A percentile compares a stretch with the other conserved stretches of the same genome.
Evolutionary conservation across 2,888 invertebrate species (phyloP).

Genomic region (Pogonocherus hispidulus): DNA sequence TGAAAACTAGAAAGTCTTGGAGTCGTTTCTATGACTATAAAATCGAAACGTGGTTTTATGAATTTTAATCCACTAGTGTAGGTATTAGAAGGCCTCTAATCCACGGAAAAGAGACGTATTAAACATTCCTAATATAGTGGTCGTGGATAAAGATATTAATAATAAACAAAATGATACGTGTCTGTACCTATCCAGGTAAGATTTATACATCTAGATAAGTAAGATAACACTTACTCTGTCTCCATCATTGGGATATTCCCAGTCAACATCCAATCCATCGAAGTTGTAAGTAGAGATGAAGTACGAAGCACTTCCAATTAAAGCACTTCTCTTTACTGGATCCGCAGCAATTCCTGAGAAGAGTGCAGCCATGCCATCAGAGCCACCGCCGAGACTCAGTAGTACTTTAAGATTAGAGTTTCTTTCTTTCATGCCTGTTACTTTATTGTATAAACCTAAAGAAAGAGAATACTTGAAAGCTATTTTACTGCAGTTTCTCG

Average conservation of each 20-base stretch:
- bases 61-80: too few species aligned
- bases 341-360: slow-evolving; percentile 38
- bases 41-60: too few species aligned
- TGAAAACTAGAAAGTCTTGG: too few species aligned
- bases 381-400: slow-evolving; percentile 74
- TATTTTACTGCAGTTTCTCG: background rate
- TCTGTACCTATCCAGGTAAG: too few species aligned
- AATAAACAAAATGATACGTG: too few species aligned
- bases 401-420: slow-evolving; percentile 72
- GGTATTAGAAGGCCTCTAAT: too few species aligned
- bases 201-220: too few species aligned
- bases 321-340: slow-evolving; percentile 66
- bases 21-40: too few species aligned
- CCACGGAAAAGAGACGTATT: too few species aligned
- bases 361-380: slow-evolving; percentile 5
- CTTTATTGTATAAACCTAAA: slow-evolving; percentile 70
- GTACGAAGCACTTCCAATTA: slow-evolving; percentile 71
- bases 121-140: too few species aligned
- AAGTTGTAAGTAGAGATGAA: slow-evolving; percentile 73
- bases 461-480: background rate
- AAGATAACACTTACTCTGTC: slow-evolving; percentile 70
- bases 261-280: slow-evolving; percentile 80
- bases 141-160: too few species aligned
- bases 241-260: slow-evolving; percentile 77
- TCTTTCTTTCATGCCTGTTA: slow-evolving; percentile 70